Base-by-base conservation (phyloP, 37 sponge, comb jelly and placozoan species). In the Agelas oroides region DNA sequence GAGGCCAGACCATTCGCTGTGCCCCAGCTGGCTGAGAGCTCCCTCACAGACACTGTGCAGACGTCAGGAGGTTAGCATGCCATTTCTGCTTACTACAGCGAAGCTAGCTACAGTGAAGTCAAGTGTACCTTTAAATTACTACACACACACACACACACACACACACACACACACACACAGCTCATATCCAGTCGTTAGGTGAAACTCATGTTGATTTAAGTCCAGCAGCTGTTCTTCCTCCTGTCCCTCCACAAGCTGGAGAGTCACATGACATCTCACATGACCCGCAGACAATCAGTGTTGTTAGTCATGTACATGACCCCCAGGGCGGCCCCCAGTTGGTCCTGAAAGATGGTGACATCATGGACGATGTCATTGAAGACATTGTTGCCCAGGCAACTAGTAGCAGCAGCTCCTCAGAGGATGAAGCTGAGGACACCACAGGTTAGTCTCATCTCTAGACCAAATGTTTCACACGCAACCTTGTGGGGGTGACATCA, bases 1-100 rank as follows among this genome's bases (percentile, higher is more conserved):
- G 83, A 82, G 17, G 39, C 17, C 17, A 60, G 64, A 21, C 25
- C 83, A 19, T 14, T 41, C 46, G 61, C 68, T 54, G 83, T 82
- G 21, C 83, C 83, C 5, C 83, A 82, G 63, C 36, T 80, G 70
- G 63, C 63, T 0, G 63, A 70, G 70, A 80, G 81, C 54, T 80
- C 81, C 6, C 70, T 80, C 0, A 67, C 70, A 17, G 56, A 56
- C 27, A 46, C 63, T 17, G 14, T 71, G 39, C 60, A 60, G 33
- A 73, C 71, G 15, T 37, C 83, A 21, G 71, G 60, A 59, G 82
- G 60, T 55, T 20, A 32, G 80, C 8, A 15, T 8, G n/a, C 46
- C 46, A 46, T 8, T 8, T 46, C 46, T n/a, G n/a, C n/a, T n/a
- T n/a, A n/a, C n/a, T n/a, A n/a, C n/a, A n/a, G n/a, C n/a, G n/a